Evolutionary conservation across 2,797 vertebrate species (phyloP).

Genomic region (Lutjanus campechanus): DNA sequence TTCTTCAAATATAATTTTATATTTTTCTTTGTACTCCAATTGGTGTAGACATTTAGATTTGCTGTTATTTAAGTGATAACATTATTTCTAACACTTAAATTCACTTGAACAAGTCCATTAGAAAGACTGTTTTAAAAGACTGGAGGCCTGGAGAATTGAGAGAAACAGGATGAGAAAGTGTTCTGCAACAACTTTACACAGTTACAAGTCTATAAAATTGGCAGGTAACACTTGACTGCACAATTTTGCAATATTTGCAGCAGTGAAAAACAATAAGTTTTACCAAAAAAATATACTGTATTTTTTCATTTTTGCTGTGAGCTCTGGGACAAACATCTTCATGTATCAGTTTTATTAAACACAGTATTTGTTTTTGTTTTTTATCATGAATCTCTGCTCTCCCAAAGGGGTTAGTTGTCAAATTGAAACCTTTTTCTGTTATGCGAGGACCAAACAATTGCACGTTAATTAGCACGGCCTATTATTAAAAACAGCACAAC

Average conservation of each 20-base stretch:
- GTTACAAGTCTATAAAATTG: conserved; percentile 4
- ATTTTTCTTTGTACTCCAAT: neutral
- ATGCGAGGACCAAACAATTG: neutral
- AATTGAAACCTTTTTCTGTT: neutral
- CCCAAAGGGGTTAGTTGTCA: neutral
- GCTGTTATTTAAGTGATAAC: neutral
- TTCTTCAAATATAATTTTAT: neutral
- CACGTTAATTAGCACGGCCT: neutral
- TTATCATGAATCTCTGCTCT: neutral
- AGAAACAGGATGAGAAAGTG: neutral
- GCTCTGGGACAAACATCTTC: neutral
- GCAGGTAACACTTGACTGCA: conserved; percentile 19
- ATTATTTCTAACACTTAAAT: neutral
- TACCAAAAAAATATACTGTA: neutral
- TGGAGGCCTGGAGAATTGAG: neutral
- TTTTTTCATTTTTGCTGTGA: neutral
- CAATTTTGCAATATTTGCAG: neutral
- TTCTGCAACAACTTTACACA: neutral
- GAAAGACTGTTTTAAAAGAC: neutral
- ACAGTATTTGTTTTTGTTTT: neutral
- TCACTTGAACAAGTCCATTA: neutral
- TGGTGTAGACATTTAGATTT: neutral
- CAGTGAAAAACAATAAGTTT: neutral
- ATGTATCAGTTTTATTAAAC: conserved; percentile 13
- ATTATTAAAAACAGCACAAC: conserved; percentile 2